Conservation (phyloP, 2,113 vertebrate species). For the Rhynchomys soricoides region DNA sequence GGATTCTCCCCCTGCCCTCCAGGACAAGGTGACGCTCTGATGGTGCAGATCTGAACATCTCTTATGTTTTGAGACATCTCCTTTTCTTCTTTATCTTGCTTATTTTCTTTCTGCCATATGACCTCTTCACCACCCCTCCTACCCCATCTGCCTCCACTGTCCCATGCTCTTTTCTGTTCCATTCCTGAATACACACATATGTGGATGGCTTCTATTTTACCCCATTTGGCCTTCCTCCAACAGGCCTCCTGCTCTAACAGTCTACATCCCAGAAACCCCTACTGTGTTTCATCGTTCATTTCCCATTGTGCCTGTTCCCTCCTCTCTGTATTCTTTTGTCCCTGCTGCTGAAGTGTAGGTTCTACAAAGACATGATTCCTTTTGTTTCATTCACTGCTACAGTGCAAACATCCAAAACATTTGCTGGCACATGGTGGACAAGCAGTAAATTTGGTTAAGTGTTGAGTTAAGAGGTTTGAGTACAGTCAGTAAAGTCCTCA, state of each 20-base stretch:
- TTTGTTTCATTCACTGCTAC: neutral
- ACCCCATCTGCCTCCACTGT: neutral
- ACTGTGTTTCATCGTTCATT: neutral
- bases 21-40: neutral
- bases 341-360: neutral
- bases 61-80: accelerated
- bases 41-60: neutral
- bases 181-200: too few species aligned
- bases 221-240: neutral
- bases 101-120: neutral
- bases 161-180: too few species aligned
- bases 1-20: neutral
- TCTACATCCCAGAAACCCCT: neutral
- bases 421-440: neutral
- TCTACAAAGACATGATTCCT: neutral
- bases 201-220: neutral
- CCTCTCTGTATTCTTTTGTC: neutral
- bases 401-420: neutral
- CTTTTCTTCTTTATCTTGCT: neutral
- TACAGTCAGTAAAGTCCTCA: neutral
- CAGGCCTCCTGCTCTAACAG: neutral
- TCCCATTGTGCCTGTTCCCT: neutral
- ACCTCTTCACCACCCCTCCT: neutral
- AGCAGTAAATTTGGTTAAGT: neutral
- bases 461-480: neutral